Conservation (phyloP, 2,797 vertebrate species). For the Amblyopsis hoosieri region DNA sequence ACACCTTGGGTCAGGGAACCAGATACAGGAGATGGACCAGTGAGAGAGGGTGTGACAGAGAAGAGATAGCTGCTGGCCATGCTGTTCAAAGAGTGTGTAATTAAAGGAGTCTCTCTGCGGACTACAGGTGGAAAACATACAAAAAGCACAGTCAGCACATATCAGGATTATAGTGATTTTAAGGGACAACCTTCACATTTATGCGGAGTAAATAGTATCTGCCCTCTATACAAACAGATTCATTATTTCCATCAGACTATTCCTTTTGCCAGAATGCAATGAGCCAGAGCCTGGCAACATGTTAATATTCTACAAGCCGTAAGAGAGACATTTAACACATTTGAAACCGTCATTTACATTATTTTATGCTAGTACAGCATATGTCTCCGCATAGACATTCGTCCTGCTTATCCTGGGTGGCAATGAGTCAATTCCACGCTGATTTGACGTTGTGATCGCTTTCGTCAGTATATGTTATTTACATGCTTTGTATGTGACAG, state of each 20-base stretch:
- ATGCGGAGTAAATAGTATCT: neutral
- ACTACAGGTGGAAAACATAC: neutral
- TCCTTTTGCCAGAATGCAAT: neutral
- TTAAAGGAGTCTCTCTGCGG: neutral
- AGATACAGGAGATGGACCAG: too few relatives aligned
- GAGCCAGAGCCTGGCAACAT: too few relatives aligned
- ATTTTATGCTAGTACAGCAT: too few relatives aligned
- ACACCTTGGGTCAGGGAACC: too few relatives aligned
- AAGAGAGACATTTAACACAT: too few relatives aligned
- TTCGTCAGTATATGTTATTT: too few relatives aligned
- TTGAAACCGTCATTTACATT: too few relatives aligned
- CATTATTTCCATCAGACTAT: neutral
- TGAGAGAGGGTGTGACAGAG: too few relatives aligned
- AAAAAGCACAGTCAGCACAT: constrained; percentile 2
- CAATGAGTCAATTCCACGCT: constrained; percentile 3
- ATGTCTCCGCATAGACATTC: neutral
- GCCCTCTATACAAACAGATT: neutral
- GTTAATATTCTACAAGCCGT: too few relatives aligned
- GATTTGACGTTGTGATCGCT: too few relatives aligned
- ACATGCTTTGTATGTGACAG: too few relatives aligned
- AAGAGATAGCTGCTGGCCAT: neutral
- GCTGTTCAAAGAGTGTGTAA: neutral
- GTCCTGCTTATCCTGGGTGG: constrained; percentile 4
- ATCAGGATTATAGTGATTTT: neutral
- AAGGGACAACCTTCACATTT: neutral